Percentiles rank a stretch among this genome's conserved stretches.
These are phyloP conservation scores for Tachyglossus aculeatus DNA, from an alignment of 2,797 vertebrate species.

Conservation along the genomic window DNA sequence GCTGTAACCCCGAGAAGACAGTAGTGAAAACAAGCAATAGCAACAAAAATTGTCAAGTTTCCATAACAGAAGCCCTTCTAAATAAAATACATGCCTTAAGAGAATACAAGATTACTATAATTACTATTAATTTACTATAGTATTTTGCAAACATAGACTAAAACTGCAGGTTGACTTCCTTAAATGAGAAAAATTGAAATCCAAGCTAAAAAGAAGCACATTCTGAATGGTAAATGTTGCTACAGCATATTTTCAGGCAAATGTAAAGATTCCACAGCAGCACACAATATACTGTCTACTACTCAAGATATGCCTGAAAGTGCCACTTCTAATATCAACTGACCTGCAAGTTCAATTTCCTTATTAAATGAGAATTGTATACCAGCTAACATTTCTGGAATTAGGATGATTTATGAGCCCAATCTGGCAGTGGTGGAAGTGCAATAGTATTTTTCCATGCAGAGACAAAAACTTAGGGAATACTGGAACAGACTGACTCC, in stretches of 20 bases:
- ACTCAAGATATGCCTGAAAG: background rate
- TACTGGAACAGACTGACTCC: background rate
- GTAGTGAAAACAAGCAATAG: conserved; percentile 32
- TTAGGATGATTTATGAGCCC: conserved; percentile 3
- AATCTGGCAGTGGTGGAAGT: no score
- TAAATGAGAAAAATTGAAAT: background rate
- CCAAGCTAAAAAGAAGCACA: conserved; percentile 2
- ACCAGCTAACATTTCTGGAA: background rate
- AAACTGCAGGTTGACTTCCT: background rate
- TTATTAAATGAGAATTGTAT: conserved; percentile 20
- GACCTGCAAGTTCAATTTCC: background rate
- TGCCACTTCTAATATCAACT: conserved; percentile 22
- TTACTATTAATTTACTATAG: no score
- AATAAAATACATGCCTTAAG: no score
- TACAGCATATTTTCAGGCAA: background rate
- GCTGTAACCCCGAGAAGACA: conserved; percentile 33
- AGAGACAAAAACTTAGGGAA: conserved; percentile 22
- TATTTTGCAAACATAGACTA: background rate
- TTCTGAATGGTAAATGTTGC: conserved; percentile 1
- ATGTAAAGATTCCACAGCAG: background rate
- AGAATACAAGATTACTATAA: no score
- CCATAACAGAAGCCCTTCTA: no score
- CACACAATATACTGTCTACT: background rate
- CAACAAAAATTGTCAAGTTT: no score
- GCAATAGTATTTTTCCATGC: background rate